Evolutionary conservation across 2,888 invertebrate genomes (phyloP), one percentile per base, ranked within the genome.

Genomic region (Trichopoda pennipes): DNA sequence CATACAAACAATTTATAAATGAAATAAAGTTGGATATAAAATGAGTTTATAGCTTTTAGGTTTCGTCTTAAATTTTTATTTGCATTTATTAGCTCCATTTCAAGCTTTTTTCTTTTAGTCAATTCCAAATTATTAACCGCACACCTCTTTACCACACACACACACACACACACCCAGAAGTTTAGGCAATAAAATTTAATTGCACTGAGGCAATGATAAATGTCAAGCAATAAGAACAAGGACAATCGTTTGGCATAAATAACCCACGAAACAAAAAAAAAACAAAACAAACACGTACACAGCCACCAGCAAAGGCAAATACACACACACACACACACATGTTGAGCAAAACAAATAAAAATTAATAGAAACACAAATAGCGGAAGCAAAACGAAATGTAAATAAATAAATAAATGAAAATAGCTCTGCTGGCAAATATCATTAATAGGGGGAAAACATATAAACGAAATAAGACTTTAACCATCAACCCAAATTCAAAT

Each of bases 201-300:
- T 64, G 35, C 56, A 63, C 35, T 72, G 66, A 68, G 80, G 70
- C 84, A 82, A 81, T 85, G 83, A 85, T 84, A 81, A 85, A 85
- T 84, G 84, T 84, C 85, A 84, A 70, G 79, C 84, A 84, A 85
- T 83, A 85, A 82, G 84, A 63, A 76, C 49, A 78, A 80, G 78
- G 78, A 80, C 78, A 74, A 77, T 61, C 74, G 51, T 72, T 74
- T 14, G 74, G 58, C 70, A 81, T 82, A 81, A 84, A 84, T 75
- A 70, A 84, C 79, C 72, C 44, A 44, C 80, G 81, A 78, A 74
- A 58, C n/a, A 17, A 53, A 3, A 44, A 42, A 28, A 3, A 28
- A 0, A 58, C 23, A 38, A 8, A 1, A 32, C 44, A 61, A 4
- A 44, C 44, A 61, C n/a, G 1, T 8, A 0, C 21, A 16, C 61